phyloP scores from a whole-genome alignment of 2,888 invertebrate genomes.

The Ariolimax columbianus region DNA sequence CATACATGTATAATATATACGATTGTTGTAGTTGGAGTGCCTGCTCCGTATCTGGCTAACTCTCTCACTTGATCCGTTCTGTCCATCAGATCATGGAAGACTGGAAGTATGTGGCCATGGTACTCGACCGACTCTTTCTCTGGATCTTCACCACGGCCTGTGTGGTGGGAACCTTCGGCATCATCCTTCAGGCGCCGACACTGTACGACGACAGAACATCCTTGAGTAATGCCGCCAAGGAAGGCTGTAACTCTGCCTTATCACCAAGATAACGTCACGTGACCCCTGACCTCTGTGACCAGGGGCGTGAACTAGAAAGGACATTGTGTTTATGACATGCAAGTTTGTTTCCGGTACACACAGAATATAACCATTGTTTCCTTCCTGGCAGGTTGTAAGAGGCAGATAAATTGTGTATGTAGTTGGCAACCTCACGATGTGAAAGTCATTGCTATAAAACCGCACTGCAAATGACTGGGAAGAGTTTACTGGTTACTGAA shows the following conservation, averaged over 20 bases:
- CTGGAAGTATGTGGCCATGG: conserved; percentile 79
- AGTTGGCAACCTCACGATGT: too few relatives aligned
- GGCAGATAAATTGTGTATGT: too few relatives aligned
- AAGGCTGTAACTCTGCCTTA: conserved; percentile 51
- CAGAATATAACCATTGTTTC: too few relatives aligned
- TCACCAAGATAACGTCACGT: conserved; percentile 35
- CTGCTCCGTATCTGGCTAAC: neutral
- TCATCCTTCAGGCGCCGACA: conserved; percentile 76
- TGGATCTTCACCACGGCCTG: conserved; percentile 76
- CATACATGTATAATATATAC: too few relatives aligned
- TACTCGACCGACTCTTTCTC: conserved; percentile 77
- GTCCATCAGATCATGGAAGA: conserved; percentile 73
- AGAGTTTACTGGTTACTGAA: too few relatives aligned
- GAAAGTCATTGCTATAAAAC: too few relatives aligned
- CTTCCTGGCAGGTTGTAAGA: too few relatives aligned
- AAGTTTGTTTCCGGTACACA: too few relatives aligned
- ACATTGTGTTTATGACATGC: too few relatives aligned
- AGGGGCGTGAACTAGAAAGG: too few relatives aligned
- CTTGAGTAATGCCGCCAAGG: conserved; percentile 51
- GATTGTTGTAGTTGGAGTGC: too few relatives aligned
- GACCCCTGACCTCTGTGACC: neutral
- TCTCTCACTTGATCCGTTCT: neutral
- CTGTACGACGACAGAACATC: conserved; percentile 73
- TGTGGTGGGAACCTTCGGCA: conserved; percentile 75
- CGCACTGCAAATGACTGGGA: too few relatives aligned